Evolutionary conservation across 2,113 vertebrate genomes (phyloP).

Genomic region (Scytalopus superciliaris): DNA sequence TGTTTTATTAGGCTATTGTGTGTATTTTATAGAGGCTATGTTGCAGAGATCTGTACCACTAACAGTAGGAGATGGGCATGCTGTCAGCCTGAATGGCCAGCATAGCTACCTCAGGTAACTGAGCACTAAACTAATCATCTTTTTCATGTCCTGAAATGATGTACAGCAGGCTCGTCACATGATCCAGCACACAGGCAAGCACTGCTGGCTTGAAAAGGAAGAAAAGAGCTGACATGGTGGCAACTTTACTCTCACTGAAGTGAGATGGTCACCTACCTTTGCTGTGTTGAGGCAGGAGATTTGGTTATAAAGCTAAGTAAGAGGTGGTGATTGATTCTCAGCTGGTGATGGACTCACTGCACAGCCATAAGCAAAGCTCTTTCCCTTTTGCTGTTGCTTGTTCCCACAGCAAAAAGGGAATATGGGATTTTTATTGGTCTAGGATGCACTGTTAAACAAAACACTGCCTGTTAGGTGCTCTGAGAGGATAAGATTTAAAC

Average conservation of each 20-base stretch:
- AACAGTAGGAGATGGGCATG: background rate
- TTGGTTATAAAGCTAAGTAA: background rate
- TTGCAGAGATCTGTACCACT: background rate
- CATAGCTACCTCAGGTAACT: background rate
- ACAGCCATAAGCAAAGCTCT: background rate
- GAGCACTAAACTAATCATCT: background rate
- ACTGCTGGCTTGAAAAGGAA: background rate
- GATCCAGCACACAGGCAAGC: background rate
- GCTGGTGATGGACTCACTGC: background rate
- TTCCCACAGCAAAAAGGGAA: background rate
- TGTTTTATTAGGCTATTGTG: background rate
- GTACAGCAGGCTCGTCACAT: background rate
- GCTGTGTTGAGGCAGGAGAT: background rate
- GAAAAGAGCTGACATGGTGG: background rate
- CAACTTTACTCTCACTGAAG: background rate
- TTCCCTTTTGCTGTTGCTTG: background rate
- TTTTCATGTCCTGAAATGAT: background rate
- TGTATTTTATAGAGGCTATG: background rate
- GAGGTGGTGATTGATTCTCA: background rate
- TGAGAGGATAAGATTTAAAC: background rate
- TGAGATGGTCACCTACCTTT: background rate
- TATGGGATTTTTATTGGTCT: background rate
- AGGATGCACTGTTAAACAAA: background rate
- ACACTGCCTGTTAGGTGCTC: background rate
- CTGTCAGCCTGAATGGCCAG: background rate